Conservation (phyloP, 2,797 vertebrate genomes). For the Catharus ustulatus region DNA sequence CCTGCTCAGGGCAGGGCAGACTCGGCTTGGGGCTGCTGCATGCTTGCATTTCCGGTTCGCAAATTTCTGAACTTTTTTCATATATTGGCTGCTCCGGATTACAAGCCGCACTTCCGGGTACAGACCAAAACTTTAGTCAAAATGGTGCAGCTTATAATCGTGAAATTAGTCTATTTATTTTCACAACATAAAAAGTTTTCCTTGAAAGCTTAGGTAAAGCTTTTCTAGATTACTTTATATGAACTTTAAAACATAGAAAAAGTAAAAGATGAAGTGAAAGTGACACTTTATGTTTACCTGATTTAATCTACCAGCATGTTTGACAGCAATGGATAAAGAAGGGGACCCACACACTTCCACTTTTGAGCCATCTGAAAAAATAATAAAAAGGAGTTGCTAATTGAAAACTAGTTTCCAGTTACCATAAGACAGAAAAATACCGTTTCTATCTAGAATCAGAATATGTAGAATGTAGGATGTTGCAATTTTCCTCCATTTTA, state of each 20-base stretch:
- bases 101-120: no score
- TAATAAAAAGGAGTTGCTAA: neutral
- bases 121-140: no score
- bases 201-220: neutral
- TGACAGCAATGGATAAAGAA: constrained; percentile 63
- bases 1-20: no score
- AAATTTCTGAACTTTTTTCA: no score
- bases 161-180: neutral
- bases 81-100: no score
- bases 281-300: constrained; percentile 67
- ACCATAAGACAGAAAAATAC: neutral
- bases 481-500: neutral
- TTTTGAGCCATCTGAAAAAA: constrained; percentile 69
- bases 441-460: neutral
- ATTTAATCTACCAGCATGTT: constrained; percentile 64
- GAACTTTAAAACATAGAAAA: neutral
- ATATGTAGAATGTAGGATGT: neutral
- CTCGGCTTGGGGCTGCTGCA: no score
- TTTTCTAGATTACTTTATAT: neutral
- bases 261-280: neutral
- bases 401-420: neutral
- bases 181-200: neutral
- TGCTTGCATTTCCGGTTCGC: no score
- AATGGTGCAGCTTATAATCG: no score
- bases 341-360: constrained; percentile 62